Evolutionary conservation across 2,888 invertebrate species (phyloP).

Genomic region (Zaprionus bogoriensis): DNA sequence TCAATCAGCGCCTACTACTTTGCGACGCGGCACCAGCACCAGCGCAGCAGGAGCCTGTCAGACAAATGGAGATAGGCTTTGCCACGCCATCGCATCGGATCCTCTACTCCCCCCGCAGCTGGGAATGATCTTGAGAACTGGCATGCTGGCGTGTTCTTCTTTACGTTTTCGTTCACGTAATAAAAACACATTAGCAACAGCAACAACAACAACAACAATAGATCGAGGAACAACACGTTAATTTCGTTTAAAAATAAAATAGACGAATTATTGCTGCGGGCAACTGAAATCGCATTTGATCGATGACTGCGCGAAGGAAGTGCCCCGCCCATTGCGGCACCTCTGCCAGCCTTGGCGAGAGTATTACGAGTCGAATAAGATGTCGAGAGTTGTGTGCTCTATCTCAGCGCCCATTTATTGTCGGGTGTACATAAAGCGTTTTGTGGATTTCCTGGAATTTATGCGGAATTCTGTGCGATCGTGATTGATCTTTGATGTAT

Average conservation of each 20-base stretch:
- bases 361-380: constrained; percentile 43
- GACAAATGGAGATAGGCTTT: constrained; percentile 18
- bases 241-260: constrained; percentile 74
- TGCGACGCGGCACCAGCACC: constrained; percentile 55
- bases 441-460: constrained; percentile 75
- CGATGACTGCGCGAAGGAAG: constrained; percentile 54
- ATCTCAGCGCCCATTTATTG: no score
- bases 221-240: constrained; percentile 50
- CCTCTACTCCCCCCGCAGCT: no score
- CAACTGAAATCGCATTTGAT: constrained; percentile 66
- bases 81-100: constrained; percentile 34
- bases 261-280: constrained; percentile 72
- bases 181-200: constrained; percentile 73
- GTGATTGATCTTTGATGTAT: constrained; percentile 70
- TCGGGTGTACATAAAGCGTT: constrained; percentile 38
- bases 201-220: constrained; percentile 39
- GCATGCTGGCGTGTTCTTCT: no score
- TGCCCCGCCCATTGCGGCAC: background rate
- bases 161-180: constrained; percentile 61
- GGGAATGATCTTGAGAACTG: constrained; percentile 66
- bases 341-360: no score
- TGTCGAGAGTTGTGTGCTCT: constrained; percentile 36
- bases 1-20: constrained; percentile 77
- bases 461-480: constrained; percentile 58
- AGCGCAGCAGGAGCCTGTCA: constrained; percentile 49